Conservation (phyloP, 2,888 invertebrate species). For the Drosophila planitibia region DNA sequence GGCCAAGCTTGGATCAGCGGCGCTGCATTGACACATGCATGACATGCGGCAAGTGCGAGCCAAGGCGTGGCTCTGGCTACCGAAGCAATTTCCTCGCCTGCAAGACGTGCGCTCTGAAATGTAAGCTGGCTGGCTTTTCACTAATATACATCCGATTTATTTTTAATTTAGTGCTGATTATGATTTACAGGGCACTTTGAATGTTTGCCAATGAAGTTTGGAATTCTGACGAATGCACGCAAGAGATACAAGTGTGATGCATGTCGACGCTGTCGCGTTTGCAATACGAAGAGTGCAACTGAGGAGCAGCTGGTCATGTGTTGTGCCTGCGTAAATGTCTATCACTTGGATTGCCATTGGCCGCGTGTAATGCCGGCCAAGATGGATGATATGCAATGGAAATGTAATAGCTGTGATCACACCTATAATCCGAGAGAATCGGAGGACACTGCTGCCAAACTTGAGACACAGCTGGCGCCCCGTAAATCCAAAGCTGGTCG, state of each 20-base stretch:
- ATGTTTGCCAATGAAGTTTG: constrained; percentile 74
- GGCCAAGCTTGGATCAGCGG: constrained; percentile 12
- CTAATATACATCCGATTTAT: background rate
- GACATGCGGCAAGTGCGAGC: constrained; percentile 73
- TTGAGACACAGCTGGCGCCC: constrained; percentile 3
- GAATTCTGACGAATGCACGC: constrained; percentile 73
- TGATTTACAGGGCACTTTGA: constrained; percentile 79
- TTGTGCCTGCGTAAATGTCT: constrained; percentile 93
- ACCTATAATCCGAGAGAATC: constrained; percentile 16
- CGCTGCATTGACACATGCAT: constrained; percentile 66
- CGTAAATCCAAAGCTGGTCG: constrained; percentile 57
- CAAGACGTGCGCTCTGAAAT: constrained; percentile 74
- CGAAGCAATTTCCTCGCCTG: constrained; percentile 80
- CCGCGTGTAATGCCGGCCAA: constrained; percentile 88
- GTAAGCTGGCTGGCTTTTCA: constrained; percentile 43
- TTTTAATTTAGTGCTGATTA: background rate
- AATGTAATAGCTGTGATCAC: constrained; percentile 88
- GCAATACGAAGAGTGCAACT: constrained; percentile 73
- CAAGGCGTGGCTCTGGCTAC: constrained; percentile 75
- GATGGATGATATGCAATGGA: constrained; percentile 88
- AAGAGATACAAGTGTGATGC: constrained; percentile 93
- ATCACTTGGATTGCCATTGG: constrained; percentile 92
- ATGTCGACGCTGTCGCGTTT: constrained; percentile 92
- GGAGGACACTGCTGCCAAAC: constrained; percentile 2
- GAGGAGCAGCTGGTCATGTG: constrained; percentile 89